Evolutionary conservation across 2,888 invertebrate species (phyloP).

Genomic region (Pristionchus maxplancki): DNA sequence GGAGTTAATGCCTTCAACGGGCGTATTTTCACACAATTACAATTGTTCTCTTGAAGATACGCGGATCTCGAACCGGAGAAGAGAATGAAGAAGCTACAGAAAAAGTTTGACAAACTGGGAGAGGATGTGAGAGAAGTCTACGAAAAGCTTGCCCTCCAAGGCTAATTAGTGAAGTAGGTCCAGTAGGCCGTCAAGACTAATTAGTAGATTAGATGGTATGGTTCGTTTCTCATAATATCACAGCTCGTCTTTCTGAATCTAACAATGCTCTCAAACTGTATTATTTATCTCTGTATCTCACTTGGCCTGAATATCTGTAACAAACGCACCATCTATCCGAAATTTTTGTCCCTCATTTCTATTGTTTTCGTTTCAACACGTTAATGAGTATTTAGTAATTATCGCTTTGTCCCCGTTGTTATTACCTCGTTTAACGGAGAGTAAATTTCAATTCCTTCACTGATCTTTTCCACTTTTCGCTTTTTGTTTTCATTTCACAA

Average conservation of each 20-base stretch:
- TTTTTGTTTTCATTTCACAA: background rate
- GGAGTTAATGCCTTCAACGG: too few species aligned
- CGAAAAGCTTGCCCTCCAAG: constrained; percentile 52
- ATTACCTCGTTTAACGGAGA: background rate
- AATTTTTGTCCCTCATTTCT: background rate
- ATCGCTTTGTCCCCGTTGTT: background rate
- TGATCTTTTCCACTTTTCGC: background rate
- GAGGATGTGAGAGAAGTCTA: constrained; percentile 50
- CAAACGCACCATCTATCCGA: background rate
- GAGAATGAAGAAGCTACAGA: constrained; percentile 51
- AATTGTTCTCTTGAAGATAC: constrained; percentile 43
- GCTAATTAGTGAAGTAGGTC: background rate
- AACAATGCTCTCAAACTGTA: background rate
- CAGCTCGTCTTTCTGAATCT: background rate
- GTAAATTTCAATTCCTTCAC: background rate
- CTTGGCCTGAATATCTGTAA: background rate
- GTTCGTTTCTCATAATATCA: too few species aligned
- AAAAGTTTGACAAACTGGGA: constrained; percentile 55
- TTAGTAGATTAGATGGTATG: background rate
- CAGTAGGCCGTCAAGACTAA: too few species aligned
- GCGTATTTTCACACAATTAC: background rate
- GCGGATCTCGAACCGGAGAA: constrained; percentile 51
- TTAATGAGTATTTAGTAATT: background rate
- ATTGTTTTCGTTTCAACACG: background rate
- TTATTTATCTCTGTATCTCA: too few species aligned